Conservation (phyloP, 2,888 invertebrate species). For the Agrenia bidenticulata region DNA sequence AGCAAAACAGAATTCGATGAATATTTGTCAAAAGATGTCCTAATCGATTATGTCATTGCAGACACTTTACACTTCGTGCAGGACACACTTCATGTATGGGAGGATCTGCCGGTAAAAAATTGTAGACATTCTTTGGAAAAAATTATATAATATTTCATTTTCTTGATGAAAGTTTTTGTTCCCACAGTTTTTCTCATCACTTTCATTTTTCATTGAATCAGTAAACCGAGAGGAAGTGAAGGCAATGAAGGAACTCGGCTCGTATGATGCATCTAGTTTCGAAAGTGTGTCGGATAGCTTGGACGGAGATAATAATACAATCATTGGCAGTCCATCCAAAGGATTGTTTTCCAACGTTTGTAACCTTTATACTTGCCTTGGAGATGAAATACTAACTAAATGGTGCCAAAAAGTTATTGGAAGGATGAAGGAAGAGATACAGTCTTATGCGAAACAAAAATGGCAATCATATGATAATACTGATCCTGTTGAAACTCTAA, state of each 20-base stretch:
- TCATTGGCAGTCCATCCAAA: slow-evolving; percentile 30
- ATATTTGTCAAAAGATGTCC: slow-evolving; percentile 30
- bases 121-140: not conserved
- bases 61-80: slow-evolving; percentile 43
- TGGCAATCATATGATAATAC: slow-evolving; percentile 44
- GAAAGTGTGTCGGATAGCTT: slow-evolving; percentile 2
- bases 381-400: slow-evolving; percentile 44
- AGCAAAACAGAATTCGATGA: slow-evolving; percentile 37
- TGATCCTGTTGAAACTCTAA: slow-evolving; percentile 24
- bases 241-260: slow-evolving; percentile 17
- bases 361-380: slow-evolving; percentile 41
- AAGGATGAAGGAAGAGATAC: slow-evolving; percentile 29
- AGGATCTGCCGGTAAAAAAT: slow-evolving; percentile 44
- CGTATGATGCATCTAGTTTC: not conserved
- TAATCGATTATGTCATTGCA: slow-evolving; percentile 47
- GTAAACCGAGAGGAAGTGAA: slow-evolving; percentile 32
- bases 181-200: slow-evolving; percentile 47
- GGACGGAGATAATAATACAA: slow-evolving; percentile 21
- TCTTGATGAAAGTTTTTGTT: slow-evolving; percentile 22
- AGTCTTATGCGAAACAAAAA: slow-evolving; percentile 37
- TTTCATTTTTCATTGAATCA: slow-evolving; percentile 42
- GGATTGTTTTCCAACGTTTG: slow-evolving; percentile 44
- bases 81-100: slow-evolving; percentile 46
- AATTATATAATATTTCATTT: too few relatives aligned
- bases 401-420: slow-evolving; percentile 40